Evolutionary conservation across 2,888 invertebrate species (phyloP), one percentile per base, ranked within the genome.

Genomic region (Cantharis nigra): DNA sequence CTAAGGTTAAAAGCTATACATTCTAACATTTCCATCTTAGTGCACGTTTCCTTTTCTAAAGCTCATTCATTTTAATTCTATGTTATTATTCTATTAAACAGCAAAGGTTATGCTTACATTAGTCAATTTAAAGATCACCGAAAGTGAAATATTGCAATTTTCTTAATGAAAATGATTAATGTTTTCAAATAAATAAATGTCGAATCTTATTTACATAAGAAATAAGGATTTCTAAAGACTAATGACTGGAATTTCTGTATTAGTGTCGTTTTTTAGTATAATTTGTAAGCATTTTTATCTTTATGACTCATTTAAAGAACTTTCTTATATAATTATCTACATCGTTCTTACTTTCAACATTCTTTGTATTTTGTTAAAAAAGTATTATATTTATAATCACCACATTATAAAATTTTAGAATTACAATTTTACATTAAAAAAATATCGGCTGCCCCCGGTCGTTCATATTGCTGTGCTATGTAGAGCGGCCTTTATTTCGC

Each of bases 71-170:
- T 23, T 67, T 67, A 67, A 67, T 67, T 23, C 23, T 67, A 67
- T 67, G 18, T 20, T 67, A 67, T 67, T 67, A 67, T 23, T n/a
- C 65, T 23, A 67, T 67, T 67, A 67, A 67, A 67, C 26, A 18
- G 49, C 49, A 67, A 64, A 67, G 65, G 26, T 67, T 67, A n/a
- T 67, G 26, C 65, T 67, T 67, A 23, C 18, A 23, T 23, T 20
- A 67, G 26, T 26, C 65, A 67, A 67, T 67, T 67, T 67, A 23
- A 26, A 20, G 65, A 67, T 23, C 65, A 67, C 20, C 26, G 65
- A 67, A 67, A 67, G 65, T 67, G 65, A 67, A 67, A 67, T 67
- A 67, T 67, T 67, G 65, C 26, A 67, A 67, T 67, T 67, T 67
- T 11, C 23, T 23, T 26, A 67, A 67, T 67, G 26, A 26, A 67